A percentile compares a stretch with the other conserved stretches of the same genome.
Conservation (phyloP, 2,113 vertebrate genomes). For the Ifrita kowaldi region DNA sequence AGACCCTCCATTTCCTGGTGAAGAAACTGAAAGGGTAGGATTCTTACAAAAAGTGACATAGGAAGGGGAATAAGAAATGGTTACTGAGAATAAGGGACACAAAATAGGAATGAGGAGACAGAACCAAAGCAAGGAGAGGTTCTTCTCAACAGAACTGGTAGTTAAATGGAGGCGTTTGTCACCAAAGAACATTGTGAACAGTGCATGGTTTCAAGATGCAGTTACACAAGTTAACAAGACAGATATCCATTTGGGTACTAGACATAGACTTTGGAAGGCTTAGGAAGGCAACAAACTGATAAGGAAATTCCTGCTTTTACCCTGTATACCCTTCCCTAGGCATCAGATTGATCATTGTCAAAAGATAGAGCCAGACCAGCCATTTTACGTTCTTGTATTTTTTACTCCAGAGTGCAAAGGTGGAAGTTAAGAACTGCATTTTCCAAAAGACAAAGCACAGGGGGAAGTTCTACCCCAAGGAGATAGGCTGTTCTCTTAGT, state of each 20-base stretch:
- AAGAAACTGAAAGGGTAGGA: background rate
- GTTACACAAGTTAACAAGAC: background rate
- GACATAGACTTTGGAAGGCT: background rate
- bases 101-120: background rate
- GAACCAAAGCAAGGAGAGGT: background rate
- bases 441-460: background rate
- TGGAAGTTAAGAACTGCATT: background rate
- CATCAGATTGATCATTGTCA: background rate
- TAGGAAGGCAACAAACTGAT: background rate
- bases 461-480: background rate
- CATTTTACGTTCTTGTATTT: background rate
- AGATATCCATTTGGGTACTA: background rate
- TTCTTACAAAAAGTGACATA: background rate
- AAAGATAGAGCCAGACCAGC: background rate
- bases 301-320: background rate
- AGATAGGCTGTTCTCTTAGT: background rate
- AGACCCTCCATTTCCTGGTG: background rate
- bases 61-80: background rate
- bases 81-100: background rate
- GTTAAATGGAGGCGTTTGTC: background rate
- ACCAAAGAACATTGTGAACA: background rate
- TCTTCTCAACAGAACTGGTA: background rate
- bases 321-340: background rate
- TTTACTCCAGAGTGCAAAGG: background rate
- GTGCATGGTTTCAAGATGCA: background rate